Conservation (phyloP, 2,888 invertebrate species). For the Zeuzera pyrina region DNA sequence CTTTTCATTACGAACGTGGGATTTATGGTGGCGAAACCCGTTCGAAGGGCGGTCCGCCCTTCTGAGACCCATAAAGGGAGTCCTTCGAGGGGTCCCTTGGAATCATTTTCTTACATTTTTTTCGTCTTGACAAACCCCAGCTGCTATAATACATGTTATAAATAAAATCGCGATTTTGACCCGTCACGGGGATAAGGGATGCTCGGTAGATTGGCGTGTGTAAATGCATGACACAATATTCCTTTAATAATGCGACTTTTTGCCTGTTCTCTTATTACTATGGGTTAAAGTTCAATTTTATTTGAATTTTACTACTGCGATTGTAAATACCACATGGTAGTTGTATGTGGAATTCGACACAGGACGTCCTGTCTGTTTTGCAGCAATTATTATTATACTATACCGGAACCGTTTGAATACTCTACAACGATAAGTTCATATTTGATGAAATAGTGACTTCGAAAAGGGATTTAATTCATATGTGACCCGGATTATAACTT, state of each 20-base stretch:
- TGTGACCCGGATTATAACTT: no score
- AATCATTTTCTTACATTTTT: conserved; percentile 64
- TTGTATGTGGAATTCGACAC: conserved; percentile 50
- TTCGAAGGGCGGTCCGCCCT: conserved; percentile 61
- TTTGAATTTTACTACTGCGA: conserved; percentile 11
- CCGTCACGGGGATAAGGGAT: conserved; percentile 64
- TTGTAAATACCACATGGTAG: conserved; percentile 27
- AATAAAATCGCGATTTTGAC: conserved; percentile 72
- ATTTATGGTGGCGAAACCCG: conserved; percentile 66
- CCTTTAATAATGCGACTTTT: conserved; percentile 5
- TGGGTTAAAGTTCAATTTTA: conserved; percentile 22
- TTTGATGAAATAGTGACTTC: no score
- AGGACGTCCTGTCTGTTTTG: conserved; percentile 69
- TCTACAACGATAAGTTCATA: no score
- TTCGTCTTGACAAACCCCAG: conserved; percentile 68
- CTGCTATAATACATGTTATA: conserved; percentile 66
- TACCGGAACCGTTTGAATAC: conserved; percentile 55
- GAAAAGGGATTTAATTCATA: no score
- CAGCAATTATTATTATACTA: conserved; percentile 62
- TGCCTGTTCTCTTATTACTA: conserved; percentile 10
- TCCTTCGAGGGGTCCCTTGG: conserved; percentile 40
- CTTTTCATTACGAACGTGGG: conserved; percentile 68
- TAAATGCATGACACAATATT: conserved; percentile 12
- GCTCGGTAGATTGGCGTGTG: conserved; percentile 40
- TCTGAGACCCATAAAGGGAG: conserved; percentile 30